Evolutionary conservation across 2,113 vertebrate species (phyloP), one percentile per base, ranked within the genome.

Genomic region (Baryphthengus martii): DNA sequence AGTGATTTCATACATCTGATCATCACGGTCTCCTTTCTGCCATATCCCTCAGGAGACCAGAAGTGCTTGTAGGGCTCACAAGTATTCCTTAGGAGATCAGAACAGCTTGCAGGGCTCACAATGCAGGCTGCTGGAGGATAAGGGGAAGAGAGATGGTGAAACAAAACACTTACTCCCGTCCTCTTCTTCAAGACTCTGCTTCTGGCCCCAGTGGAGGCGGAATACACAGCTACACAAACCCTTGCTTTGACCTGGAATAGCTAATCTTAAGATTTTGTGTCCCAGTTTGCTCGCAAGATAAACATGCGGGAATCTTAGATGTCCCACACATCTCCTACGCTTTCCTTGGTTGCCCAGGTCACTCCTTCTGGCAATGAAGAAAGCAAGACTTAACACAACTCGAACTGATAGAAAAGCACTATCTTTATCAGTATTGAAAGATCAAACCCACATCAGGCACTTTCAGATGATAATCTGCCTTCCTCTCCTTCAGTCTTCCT

Each of bases 391-490:
- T 66, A n/a, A 85, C 40, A 55, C 33, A 63, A 70, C n/a, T 35
- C 14, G 3, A 70, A 55, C 1, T 33, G 52, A 80, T 4, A 86
- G 50, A 83, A 66, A 11, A 53, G 3, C 75, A 92, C 55, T 35
- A 67, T 70, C 39, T 88, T 77, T 70, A 90, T 72, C 68, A 73
- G 93, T 78, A 50, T 75, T 87, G 61, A 75, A 79, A 88, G 85
- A 91, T 49, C 82, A 68, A 89, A 89, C 66, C 44, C 72, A 40
- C 58, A 70, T 49, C 72, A 94, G 90, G 70, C 72, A 33, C 78
- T 44, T 65, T 45, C 85, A 88, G 88, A 92, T 45, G 68, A 94
- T 63, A 65, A 96, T 85, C 85, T 88, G 90, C 75, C 88, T 83
- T 37, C 67, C 67, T 50, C 75, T 83, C 62, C 66, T 88, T 73